A percentile compares a stretch with the other conserved stretches of the same genome.
Conservation (phyloP, 2,888 invertebrate species). For the Ophion obscuratus region DNA sequence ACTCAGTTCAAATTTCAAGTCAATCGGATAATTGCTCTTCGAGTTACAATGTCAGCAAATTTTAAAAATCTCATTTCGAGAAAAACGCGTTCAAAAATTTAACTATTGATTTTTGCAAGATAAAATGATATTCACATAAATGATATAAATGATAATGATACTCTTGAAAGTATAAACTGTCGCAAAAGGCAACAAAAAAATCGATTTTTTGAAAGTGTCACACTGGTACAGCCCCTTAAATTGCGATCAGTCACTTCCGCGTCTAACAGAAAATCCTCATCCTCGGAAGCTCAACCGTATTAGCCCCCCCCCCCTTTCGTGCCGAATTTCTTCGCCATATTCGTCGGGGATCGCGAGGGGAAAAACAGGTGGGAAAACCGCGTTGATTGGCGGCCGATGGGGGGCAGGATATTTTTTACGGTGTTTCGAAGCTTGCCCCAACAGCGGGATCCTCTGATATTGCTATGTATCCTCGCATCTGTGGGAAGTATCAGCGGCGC, state of each 20-base stretch:
- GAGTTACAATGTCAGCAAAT: too few relatives aligned
- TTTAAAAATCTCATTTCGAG: too few relatives aligned
- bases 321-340: background rate
- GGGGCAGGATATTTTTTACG: background rate
- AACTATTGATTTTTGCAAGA: too few relatives aligned
- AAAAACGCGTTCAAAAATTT: too few relatives aligned
- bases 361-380: background rate
- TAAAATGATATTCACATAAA: too few relatives aligned
- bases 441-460: constrained; percentile 5
- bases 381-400: background rate
- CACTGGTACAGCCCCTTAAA: too few relatives aligned
- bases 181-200: too few relatives aligned
- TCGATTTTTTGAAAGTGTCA: too few relatives aligned
- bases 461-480: background rate
- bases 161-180: too few relatives aligned
- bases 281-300: background rate
- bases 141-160: too few relatives aligned
- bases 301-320: background rate
- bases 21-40: too few relatives aligned
- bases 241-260: background rate
- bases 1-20: too few relatives aligned
- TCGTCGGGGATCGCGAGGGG: background rate
- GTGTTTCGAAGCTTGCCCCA: constrained; percentile 19
- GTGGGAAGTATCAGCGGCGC: constrained; percentile 49
- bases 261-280: background rate